A percentile compares a stretch with the other conserved stretches of the same genome.
Evolutionary conservation across 1,140 invertebrate species (phyloP).

Genomic region (Agrilus planipennis): DNA sequence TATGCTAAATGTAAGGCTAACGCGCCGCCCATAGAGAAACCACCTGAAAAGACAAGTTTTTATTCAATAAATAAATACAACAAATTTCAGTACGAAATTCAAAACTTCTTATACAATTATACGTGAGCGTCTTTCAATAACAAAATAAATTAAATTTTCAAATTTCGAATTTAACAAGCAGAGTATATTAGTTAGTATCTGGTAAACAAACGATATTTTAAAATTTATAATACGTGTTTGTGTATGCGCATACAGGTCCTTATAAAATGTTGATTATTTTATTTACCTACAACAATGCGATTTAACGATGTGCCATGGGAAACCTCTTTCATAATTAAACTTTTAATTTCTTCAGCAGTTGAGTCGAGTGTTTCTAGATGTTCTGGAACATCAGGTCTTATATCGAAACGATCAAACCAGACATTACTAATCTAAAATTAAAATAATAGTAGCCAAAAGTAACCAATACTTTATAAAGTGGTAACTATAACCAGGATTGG

Average conservation of each 20-base stretch:
- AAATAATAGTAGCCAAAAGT: no score
- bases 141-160: background rate
- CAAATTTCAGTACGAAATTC: no score
- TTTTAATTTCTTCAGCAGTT: conserved; percentile 42
- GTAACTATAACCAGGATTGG: no score
- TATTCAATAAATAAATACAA: no score
- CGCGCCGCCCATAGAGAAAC: conserved; percentile 68
- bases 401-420: conserved; percentile 55
- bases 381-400: conserved; percentile 47
- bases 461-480: no score
- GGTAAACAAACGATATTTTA: background rate
- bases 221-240: no score
- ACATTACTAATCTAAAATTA: conserved; percentile 42
- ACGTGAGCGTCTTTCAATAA: conserved; percentile 12
- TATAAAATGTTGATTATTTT: conserved; percentile 4
- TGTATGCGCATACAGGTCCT: no score
- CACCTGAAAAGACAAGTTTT: no score
- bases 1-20: conserved; percentile 54
- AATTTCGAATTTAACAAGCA: background rate
- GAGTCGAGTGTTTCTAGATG: conserved; percentile 43
- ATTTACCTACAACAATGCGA: conserved; percentile 51
- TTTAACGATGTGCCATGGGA: conserved; percentile 46
- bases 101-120: no score
- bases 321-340: conserved; percentile 51
- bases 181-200: background rate